These are phyloP conservation scores for Monochamus alternatus DNA, from an alignment of 2,888 invertebrate species.

Conservation along the genomic window DNA sequence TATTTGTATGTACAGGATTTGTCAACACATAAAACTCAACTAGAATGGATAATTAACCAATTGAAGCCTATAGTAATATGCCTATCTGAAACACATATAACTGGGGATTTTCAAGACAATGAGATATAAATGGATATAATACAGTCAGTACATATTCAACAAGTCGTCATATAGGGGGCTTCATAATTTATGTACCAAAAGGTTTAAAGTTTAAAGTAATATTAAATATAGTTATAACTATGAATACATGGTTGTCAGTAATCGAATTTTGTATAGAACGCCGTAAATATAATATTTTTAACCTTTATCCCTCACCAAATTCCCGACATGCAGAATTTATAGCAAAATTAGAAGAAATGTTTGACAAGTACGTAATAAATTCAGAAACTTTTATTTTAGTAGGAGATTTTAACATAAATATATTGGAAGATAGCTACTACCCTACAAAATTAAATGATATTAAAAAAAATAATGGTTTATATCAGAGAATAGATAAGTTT, in stretches of 20 bases:
- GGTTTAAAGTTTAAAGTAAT: slow-evolving; percentile 28
- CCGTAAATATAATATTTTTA: not conserved
- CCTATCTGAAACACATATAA: slow-evolving; percentile 32
- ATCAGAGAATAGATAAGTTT: too few relatives aligned
- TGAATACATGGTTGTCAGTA: slow-evolving; percentile 23
- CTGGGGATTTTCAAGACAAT: slow-evolving; percentile 13
- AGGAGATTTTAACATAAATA: not conserved
- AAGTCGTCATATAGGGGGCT: slow-evolving; percentile 32
- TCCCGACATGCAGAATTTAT: not conserved
- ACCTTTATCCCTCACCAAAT: not conserved
- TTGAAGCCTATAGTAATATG: slow-evolving; percentile 19
- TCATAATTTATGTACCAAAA: slow-evolving; percentile 27
- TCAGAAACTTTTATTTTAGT: not conserved
- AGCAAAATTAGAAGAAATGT: not conserved
- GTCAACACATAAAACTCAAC: slow-evolving; percentile 19
- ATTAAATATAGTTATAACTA: not conserved
- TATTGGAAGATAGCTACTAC: not conserved
- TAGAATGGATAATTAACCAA: slow-evolving; percentile 1
- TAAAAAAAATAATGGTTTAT: not conserved
- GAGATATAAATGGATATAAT: slow-evolving; percentile 24
- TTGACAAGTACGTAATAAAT: not conserved
- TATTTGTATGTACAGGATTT: slow-evolving; percentile 36
- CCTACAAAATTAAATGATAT: not conserved
- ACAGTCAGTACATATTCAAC: slow-evolving; percentile 11
- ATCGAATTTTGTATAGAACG: not conserved